Percentiles rank a stretch among this genome's conserved stretches.
phyloP scores from a whole-genome alignment of 2,113 vertebrate species.

The Rhabdornis inornatus region DNA sequence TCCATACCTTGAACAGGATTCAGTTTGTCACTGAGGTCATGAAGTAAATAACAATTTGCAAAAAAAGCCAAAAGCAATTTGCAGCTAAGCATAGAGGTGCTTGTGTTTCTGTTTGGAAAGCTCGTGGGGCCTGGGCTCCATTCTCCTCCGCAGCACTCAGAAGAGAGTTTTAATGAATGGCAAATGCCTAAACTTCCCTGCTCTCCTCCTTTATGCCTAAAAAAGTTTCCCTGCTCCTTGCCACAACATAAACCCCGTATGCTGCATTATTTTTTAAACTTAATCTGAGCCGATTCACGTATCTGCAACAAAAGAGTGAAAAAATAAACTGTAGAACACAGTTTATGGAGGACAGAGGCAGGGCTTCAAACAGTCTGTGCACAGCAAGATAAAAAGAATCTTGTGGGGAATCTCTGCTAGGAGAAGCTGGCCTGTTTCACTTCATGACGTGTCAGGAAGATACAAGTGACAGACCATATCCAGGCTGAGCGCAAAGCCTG shows the following conservation, averaged over 20 bases:
- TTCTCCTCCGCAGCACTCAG: not conserved
- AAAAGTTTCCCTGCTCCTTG: not conserved
- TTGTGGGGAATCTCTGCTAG: not conserved
- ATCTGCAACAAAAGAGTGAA: not conserved
- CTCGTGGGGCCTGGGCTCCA: not conserved
- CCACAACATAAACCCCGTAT: not conserved
- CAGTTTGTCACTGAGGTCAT: not conserved
- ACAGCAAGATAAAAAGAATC: slow-evolving; percentile 4
- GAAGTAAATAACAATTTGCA: not conserved
- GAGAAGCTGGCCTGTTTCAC: not conserved
- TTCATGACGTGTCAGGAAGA: slow-evolving; percentile 48
- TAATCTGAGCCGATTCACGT: not conserved
- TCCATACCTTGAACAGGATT: not conserved
- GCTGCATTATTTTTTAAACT: not conserved
- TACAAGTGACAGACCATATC: not conserved
- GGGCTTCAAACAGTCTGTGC: not conserved
- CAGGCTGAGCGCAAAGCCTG: not conserved
- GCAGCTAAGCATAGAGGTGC: not conserved
- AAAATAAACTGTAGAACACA: slow-evolving; percentile 17
- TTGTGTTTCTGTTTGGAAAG: not conserved
- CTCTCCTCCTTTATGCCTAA: not conserved
- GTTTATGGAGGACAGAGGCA: not conserved
- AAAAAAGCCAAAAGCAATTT: not conserved
- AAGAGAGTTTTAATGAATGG: not conserved
- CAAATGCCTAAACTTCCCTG: not conserved